Evolutionary conservation across 2,797 vertebrate genomes (phyloP), one percentile per base, ranked within the genome.

Genomic region (Hoplostethus atlanticus): DNA sequence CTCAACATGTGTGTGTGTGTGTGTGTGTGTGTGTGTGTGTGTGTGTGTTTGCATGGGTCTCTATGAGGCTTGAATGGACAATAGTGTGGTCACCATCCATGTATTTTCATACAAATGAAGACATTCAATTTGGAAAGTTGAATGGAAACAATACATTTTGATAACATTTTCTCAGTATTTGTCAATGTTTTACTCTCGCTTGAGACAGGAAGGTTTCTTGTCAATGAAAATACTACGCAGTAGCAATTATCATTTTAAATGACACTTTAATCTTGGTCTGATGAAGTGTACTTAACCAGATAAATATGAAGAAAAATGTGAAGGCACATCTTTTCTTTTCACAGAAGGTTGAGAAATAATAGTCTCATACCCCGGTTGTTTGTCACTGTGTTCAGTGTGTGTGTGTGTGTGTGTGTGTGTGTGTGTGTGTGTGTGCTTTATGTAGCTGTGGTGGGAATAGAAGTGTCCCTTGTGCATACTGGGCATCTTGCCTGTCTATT

Each of bases 1-100:
- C 79, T 71, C 51, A 84, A 81, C 86, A 82, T 88, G 70, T 84
- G 76, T 84, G 40, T 42, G 40, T 88, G 70, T 84, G 76, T 84
- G 40, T 42, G 40, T 88, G 70, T 84, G 76, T 83, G 81, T 85
- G 73, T 77, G 70, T 84, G 76, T 84, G 40, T 42, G 40, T 88
- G 70, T 84, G 76, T 83, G 81, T 85, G 73, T 77, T 77, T 87
- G 62, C 84, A 79, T 70, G 48, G 59, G 66, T 64, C 75, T 80
- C 71, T 64, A 70, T 68, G 65, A 84, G 76, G 79, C 21, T 54
- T 50, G 57, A 78, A 38, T 56, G 31, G 75, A 84, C 80, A 89
- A 81, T 74, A 30, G 25, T 28, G 15, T 25, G 76, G 65, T 64
- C 59, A 28, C 28, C 28, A 28, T 28, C 28, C 28, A 28, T 64